Conservation (phyloP, 2,113 vertebrate species). For the Dasyornis broadbenti region DNA sequence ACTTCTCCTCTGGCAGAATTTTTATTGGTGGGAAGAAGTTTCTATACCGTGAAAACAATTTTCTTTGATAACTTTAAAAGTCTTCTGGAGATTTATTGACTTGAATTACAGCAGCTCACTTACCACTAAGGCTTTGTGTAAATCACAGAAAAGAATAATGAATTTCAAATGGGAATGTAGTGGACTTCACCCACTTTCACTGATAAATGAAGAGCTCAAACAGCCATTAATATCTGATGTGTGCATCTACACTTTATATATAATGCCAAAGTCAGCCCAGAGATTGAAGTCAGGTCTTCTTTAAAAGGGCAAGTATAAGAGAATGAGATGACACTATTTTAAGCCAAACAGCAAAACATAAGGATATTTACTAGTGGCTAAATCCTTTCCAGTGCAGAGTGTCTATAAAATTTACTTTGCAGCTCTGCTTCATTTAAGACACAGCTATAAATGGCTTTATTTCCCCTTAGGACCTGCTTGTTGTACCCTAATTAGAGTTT, state of each 20-base stretch:
- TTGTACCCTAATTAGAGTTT: neutral
- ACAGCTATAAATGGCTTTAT: neutral
- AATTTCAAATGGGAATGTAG: neutral
- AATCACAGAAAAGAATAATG: neutral
- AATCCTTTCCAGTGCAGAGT: neutral
- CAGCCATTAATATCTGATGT: neutral
- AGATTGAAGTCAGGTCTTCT: neutral
- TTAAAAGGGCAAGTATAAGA: neutral
- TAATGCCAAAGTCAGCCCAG: neutral
- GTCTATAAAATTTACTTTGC: neutral
- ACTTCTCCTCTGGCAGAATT: neutral
- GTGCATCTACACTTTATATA: neutral
- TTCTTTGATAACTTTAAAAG: neutral
- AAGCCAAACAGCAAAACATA: neutral
- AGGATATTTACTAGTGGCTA: neutral
- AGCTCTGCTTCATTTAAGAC: neutral
- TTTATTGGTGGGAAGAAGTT: neutral
- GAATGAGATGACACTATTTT: neutral
- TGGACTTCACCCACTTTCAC: neutral
- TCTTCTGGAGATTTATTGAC: neutral
- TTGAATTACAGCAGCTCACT: neutral
- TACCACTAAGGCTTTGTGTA: neutral
- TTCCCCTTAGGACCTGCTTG: neutral
- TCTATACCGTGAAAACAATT: neutral
- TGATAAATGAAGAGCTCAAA: neutral